Evolutionary conservation across 1,140 invertebrate genomes (phyloP), one percentile per base, ranked within the genome.

Genomic region (Gonatopus flavifemur): DNA sequence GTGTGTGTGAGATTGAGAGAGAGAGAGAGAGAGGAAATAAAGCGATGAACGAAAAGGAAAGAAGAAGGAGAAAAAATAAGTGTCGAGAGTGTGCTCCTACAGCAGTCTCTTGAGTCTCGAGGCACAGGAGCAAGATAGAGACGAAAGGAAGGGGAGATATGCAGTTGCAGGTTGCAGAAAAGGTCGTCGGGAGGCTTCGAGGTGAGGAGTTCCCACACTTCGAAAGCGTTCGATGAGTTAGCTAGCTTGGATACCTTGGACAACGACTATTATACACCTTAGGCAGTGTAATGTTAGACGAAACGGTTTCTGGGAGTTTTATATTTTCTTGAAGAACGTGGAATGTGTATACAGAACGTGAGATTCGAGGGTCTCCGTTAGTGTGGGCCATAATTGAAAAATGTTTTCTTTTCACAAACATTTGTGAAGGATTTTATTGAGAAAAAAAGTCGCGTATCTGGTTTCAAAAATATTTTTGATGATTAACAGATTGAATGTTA

Each of bases 161-260:
- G 58, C 61, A 49, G 56, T 62, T 67, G 66, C 60, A 67, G 66
- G 66, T 67, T 67, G 64, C 54, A 55, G 61, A 49, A 64, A 66
- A 69, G 64, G 68, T 71, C 67, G 69, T 72, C 66, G 57, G 63
- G 59, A 70, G 67, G 68, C 67, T 63, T 28, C 52, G 57, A 66
- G 66, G 64, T 66, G 66, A 69, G 62, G 68, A 66, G 71, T 76
- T 76, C 73, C 72, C 73, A 76, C 69, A 76, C 73, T 73, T 65
- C 55, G 64, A 66, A 53, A 57, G 57, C 62, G 66, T 64, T 66
- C 65, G 37, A 53, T 67, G 69, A 67, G 63, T 62, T 73, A 52
- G 59, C n/a, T 46, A 61, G 53, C 59, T 59, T n/a, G 65, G 65
- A 66, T 64, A 64, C 67, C 61, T 60, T 68, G 72, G 73, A 73